These are phyloP conservation scores for Drosophila merina DNA, from an alignment of 2,888 invertebrate species.

Conservation along the genomic window DNA sequence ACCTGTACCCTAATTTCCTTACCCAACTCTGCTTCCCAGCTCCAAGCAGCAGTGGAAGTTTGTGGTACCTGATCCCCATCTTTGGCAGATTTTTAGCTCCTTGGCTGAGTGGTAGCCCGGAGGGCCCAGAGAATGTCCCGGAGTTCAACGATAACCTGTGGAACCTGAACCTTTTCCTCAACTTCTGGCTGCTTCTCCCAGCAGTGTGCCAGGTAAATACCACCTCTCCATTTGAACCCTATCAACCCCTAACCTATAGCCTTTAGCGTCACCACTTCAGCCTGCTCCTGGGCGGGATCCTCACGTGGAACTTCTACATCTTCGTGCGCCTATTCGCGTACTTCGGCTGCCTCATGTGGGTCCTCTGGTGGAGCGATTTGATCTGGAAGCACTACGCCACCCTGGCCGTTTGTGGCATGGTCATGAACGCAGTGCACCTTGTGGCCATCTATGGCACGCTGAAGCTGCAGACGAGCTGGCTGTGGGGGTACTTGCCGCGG, in stretches of 20 bases:
- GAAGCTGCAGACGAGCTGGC: constrained; percentile 2
- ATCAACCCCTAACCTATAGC: background rate
- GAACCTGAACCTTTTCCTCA: background rate
- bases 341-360: constrained; percentile 15
- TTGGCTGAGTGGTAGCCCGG: background rate
- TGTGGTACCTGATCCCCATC: constrained; percentile 10
- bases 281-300: constrained; percentile 4
- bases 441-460: constrained; percentile 17
- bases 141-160: background rate
- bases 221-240: background rate
- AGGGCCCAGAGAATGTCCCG: background rate
- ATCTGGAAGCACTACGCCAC: background rate
- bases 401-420: background rate
- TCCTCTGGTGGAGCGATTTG: constrained; percentile 3
- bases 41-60: background rate
- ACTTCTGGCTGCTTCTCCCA: constrained; percentile 9
- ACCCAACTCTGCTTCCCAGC: background rate
- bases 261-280: background rate
- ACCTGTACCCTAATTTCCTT: background rate
- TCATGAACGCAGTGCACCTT: constrained; percentile 7
- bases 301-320: constrained; percentile 42
- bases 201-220: constrained; percentile 21
- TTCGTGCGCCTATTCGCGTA: constrained; percentile 4
- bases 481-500: background rate
- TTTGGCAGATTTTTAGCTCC: background rate